Conservation (phyloP, 2,113 vertebrate genomes). For the Megaceryle torquata region DNA sequence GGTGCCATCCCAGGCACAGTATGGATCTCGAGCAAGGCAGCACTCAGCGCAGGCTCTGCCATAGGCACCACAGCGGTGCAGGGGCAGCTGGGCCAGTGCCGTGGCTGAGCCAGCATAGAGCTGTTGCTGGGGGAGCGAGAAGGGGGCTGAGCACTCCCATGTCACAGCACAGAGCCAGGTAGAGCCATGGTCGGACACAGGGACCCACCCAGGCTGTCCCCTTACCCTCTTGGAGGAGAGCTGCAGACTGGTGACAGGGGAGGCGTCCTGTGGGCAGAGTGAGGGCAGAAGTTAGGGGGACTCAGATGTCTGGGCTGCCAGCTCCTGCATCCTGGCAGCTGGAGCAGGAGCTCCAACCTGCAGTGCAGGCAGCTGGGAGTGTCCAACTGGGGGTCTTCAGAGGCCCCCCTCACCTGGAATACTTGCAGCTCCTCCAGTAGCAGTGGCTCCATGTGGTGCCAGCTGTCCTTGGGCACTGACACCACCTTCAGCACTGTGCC, state of each 20-base stretch:
- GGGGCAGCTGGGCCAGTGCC: constrained; percentile 86
- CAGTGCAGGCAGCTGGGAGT: rapidly evolving
- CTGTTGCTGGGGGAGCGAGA: constrained; percentile 83
- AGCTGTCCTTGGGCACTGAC: constrained; percentile 86
- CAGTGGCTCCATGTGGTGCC: constrained; percentile 87
- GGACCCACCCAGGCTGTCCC: neutral
- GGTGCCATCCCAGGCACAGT: constrained; percentile 95
- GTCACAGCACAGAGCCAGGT: rapidly evolving
- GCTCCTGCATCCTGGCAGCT: neutral
- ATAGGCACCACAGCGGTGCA: constrained; percentile 91
- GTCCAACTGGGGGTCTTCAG: rapidly evolving
- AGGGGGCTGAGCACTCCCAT: neutral
- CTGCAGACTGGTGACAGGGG: constrained; percentile 89
- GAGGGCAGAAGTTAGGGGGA: neutral
- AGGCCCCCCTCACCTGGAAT: constrained; percentile 83
- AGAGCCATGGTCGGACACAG: rapidly evolving
- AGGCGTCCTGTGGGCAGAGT: constrained; percentile 78
- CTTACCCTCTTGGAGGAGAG: constrained; percentile 93
- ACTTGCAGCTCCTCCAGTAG: constrained; percentile 93
- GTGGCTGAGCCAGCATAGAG: constrained; percentile 86
- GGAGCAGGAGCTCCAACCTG: neutral
- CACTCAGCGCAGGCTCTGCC: constrained; percentile 95
- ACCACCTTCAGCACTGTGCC: constrained; percentile 94
- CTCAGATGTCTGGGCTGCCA: neutral
- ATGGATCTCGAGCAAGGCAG: constrained; percentile 95